phyloP scores from a whole-genome alignment of 2,113 vertebrate species.

The Cacatua alba region DNA sequence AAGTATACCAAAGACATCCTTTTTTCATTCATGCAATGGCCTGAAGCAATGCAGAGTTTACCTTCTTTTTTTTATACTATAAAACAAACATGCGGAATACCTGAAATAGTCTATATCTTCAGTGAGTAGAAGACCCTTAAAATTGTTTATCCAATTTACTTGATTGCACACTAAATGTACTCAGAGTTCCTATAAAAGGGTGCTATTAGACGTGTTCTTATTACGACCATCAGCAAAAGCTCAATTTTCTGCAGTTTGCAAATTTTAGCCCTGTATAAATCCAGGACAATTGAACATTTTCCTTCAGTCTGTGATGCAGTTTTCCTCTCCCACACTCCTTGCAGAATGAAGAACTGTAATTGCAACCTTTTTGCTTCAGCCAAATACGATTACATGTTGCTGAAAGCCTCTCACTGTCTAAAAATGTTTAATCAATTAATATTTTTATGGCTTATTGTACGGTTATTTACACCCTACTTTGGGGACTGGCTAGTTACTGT shows the following conservation, averaged over 20 bases:
- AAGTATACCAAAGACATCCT: background rate
- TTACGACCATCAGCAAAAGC: background rate
- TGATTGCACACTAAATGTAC: background rate
- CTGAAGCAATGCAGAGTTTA: background rate
- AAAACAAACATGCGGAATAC: background rate
- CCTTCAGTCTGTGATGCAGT: background rate
- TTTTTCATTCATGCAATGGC: background rate
- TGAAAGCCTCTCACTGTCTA: background rate
- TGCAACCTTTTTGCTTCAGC: background rate
- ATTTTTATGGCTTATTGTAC: background rate
- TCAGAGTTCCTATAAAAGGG: background rate
- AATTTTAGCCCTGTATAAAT: background rate
- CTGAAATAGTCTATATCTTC: background rate
- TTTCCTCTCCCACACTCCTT: background rate
- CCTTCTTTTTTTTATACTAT: background rate
- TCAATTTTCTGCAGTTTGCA: background rate
- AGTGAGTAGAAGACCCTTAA: background rate
- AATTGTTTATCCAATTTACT: background rate
- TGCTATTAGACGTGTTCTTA: background rate
- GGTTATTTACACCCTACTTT: background rate
- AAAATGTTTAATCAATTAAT: background rate
- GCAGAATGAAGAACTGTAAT: background rate
- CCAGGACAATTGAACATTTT: background rate
- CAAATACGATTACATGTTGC: background rate
- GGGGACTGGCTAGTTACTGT: background rate